phyloP scores from a whole-genome alignment of 2,113 vertebrate genomes.

The Menidia beryllina region DNA sequence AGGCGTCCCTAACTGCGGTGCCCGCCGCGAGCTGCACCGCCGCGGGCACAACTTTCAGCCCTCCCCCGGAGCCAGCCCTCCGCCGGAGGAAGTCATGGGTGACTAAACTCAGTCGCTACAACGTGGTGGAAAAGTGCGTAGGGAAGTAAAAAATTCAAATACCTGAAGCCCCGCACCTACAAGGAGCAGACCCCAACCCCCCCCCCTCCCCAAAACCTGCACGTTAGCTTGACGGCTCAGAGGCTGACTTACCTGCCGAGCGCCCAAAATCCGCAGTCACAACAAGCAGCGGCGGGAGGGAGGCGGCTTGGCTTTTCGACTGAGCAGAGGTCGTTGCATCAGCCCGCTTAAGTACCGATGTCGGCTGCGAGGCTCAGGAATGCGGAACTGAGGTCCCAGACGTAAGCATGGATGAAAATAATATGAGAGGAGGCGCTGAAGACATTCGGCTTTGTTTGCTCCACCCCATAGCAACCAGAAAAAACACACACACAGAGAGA shows the following conservation, averaged over 20 bases:
- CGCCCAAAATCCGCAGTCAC: slow-evolving; percentile 67
- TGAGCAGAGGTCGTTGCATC: slow-evolving; percentile 85
- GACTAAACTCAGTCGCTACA: background rate
- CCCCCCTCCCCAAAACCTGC: no score
- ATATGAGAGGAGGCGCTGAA: slow-evolving; percentile 53
- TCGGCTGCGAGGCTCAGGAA: slow-evolving; percentile 87
- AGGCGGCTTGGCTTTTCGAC: slow-evolving; percentile 64
- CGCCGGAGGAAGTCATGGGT: background rate
- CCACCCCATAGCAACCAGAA: slow-evolving; percentile 84
- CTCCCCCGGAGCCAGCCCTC: no score
- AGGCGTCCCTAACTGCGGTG: slow-evolving; percentile 10
- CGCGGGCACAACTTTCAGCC: no score
- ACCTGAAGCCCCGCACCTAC: background rate
- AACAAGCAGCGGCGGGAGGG: slow-evolving; percentile 4
- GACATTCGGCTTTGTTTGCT: slow-evolving; percentile 50
- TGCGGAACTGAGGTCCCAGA: slow-evolving; percentile 90
- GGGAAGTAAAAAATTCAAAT: slow-evolving; percentile 25
- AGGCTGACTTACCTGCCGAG: slow-evolving; percentile 66
- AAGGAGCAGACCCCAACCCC: no score
- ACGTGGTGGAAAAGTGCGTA: slow-evolving; percentile 25
- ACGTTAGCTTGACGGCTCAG: background rate
- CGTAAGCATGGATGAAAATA: slow-evolving; percentile 85
- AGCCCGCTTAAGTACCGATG: slow-evolving; percentile 90
- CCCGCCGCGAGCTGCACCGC: slow-evolving; percentile 17
- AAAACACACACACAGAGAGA: slow-evolving; percentile 77